Evolutionary conservation across 2,797 vertebrate genomes (phyloP).

Genomic region (Cynodonichthys magdalenae): DNA sequence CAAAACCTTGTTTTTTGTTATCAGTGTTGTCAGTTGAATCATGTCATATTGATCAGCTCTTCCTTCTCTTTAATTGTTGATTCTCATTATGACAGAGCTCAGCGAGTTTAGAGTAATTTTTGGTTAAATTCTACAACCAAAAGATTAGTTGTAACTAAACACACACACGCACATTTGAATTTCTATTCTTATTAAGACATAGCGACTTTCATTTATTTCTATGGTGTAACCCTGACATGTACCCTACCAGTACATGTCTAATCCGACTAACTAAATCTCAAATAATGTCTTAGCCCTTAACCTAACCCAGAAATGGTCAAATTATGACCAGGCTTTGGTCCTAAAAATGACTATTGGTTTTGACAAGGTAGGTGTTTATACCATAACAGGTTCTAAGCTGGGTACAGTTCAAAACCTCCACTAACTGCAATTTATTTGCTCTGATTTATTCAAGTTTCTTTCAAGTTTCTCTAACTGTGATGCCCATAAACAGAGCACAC

Average conservation of each 20-base stretch:
- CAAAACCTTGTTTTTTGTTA: neutral
- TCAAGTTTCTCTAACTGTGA: constrained; percentile 6
- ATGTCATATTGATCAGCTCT: constrained; percentile 5
- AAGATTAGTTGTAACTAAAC: constrained; percentile 15
- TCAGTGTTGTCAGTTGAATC: constrained; percentile 2
- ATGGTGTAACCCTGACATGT: no score
- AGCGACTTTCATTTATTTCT: no score
- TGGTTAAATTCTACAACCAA: constrained; percentile 32
- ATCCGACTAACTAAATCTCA: no score
- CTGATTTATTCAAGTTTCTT: constrained; percentile 31
- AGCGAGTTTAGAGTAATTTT: constrained; percentile 39
- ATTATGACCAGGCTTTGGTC: no score
- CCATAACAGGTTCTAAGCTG: no score
- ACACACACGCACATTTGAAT: no score
- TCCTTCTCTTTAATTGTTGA: constrained; percentile 13
- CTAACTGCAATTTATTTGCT: constrained; percentile 28
- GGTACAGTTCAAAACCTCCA: constrained; percentile 12
- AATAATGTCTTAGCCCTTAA: no score
- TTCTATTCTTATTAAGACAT: no score
- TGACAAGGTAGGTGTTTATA: no score
- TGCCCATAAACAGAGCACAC: neutral
- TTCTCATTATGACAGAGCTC: constrained; percentile 29
- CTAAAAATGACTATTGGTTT: no score
- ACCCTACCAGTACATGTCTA: no score
- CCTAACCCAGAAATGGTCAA: no score